Evolutionary conservation across 2,888 invertebrate genomes (phyloP), one percentile per base, ranked within the genome.

Genomic region (Ichneumoninae sp.): DNA sequence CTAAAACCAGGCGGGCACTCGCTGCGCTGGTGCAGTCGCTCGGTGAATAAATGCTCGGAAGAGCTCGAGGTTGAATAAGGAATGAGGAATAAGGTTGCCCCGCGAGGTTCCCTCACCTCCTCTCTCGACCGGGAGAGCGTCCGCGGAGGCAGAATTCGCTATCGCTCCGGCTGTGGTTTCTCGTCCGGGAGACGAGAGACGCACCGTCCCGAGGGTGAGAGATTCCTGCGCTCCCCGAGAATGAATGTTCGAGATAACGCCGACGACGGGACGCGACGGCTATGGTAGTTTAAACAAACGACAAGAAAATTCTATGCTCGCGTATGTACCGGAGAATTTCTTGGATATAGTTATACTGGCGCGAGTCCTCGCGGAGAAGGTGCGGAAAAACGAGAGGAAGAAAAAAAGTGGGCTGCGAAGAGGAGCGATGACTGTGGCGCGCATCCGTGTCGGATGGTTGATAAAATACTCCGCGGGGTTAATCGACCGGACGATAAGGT

Each of bases 221-320:
- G 63, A 83, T 83, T 83, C 79, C 74, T 70, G 40, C 78, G 73
- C 74, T 75, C 81, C 65, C 50, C 76, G 85, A 89, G 88, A 89
- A 90, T 88, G 89, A 90, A 90, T 89, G 89, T 88, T 63, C 87
- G 76, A 82, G 89, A 90, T 90, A 90, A 87, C 88, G 50, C 8
- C 65, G 68, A 82, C 80, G 83, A 81, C 83, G 83, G 75, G 83
- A 68, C 65, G 44, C 44, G 80, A 65, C 57, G 69, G 69, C 63
- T 74, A 79, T 47, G 66, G 44, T 44, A 70, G 69, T 79, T 69
- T 44, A 52, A 77, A 60, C 73, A 78, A 71, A 63, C 69, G 73
- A 69, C 40, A 47, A 63, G 66, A 68, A 78, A 78, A 78, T 22
- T 70, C 63, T 75, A 52, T 82, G 76, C 65, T 44, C 22, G 65